Base-by-base conservation (phyloP, 2,113 vertebrate genomes). In the Lepisosteus osseus region DNA sequence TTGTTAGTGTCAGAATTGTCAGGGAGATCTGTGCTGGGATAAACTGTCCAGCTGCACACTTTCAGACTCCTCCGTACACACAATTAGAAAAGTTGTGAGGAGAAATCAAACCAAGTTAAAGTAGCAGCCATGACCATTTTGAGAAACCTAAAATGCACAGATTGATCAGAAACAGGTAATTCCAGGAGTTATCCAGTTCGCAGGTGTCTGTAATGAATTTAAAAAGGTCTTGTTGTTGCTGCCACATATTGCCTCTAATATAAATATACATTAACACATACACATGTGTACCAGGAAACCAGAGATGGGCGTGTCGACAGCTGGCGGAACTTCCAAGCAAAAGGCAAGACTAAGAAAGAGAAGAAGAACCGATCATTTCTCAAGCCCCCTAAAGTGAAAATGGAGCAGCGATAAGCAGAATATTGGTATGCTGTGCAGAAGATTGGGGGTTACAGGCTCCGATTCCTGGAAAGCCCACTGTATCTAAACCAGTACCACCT, bases 371-470 rank as follows among this genome's bases (percentile, higher is more conserved):
- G 97, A 71, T 95, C 97, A 74, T 99, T 99, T 87, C 93, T 99
- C 76, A 97, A 98, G 85, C 97, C 97, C 54, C 97, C 97, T 0
- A 99, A 99, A 93, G 97, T 99, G 81, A 99, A 99, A 88, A 99
- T 99, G 97, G 97, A 99, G 76, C 96, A 99, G 86, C 90, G 93
- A 40, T 92, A 94, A 90, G 64, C 2, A 64, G 8, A 2, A 6
- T 64, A 12, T n/a, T 62, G 61, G 3, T 29, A 29, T 29, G 29
- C 29, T 6, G 14, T 15, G 13, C 14, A 61, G 13, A 13, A 29
- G 59, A 61, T 61, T 14, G 17, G 59, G 59, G 59, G 17, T 15
- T 11, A 5, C 13, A 2, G 59, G 59, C 59, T 61, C 59, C 47
- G 1, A 51, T 51, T 9, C 5, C 47, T 6, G 47, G 47, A 51